Evolutionary conservation across 2,888 invertebrate genomes (phyloP).

Genomic region (Chironomus riparius): DNA sequence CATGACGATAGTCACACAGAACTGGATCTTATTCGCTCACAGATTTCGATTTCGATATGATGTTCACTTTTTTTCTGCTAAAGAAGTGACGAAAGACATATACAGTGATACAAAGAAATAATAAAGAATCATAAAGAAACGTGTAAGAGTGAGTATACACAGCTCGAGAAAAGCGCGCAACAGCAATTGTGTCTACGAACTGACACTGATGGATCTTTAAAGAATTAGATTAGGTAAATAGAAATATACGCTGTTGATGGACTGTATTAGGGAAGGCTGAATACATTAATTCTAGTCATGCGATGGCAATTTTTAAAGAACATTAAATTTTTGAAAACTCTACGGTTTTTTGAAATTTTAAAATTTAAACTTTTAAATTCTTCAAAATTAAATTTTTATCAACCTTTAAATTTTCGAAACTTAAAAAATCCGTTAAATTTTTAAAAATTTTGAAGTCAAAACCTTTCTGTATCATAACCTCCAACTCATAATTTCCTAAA

Average conservation of each 20-base stretch:
- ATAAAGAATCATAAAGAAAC: neutral
- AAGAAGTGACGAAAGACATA: neutral
- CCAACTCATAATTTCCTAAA: too few species aligned
- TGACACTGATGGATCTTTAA: constrained; percentile 10
- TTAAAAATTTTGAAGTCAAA: too few species aligned
- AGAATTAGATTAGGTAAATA: neutral
- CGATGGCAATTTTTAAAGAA: too few species aligned
- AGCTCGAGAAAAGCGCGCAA: neutral
- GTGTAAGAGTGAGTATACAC: neutral
- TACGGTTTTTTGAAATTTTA: too few species aligned
- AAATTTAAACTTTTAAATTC: too few species aligned
- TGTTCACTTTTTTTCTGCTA: neutral
- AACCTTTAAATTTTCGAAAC: too few species aligned
- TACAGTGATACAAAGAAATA: neutral
- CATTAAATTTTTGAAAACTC: too few species aligned
- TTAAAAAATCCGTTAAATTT: too few species aligned
- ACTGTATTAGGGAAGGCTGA: neutral
- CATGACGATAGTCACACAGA: neutral
- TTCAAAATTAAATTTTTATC: too few species aligned
- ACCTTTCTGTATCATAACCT: too few species aligned
- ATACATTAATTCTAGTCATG: too few species aligned
- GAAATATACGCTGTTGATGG: neutral
- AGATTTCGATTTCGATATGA: constrained; percentile 4
- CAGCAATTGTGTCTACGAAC: neutral
- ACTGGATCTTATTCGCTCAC: neutral